A percentile compares a stretch with the other conserved stretches of the same genome.
Evolutionary conservation across 2,888 invertebrate genomes (phyloP).

Genomic region (Saturnia pavonia): DNA sequence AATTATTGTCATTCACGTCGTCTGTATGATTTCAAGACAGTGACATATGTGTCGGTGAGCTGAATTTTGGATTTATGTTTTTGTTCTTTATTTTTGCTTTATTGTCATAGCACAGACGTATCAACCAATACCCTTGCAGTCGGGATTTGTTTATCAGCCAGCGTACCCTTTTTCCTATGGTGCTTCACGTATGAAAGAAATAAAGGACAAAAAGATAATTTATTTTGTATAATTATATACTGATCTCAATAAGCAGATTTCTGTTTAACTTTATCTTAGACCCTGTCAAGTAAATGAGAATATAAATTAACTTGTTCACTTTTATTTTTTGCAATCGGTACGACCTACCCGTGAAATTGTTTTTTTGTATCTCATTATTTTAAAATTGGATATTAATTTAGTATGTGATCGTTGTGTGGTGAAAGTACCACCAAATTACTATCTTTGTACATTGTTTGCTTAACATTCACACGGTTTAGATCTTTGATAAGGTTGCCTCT

Average conservation of each 20-base stretch:
- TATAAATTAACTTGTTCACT: constrained; percentile 14
- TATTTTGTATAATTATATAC: not conserved
- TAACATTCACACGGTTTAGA: constrained; percentile 51
- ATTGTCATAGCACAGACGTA: too few relatives aligned
- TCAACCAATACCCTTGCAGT: too few relatives aligned
- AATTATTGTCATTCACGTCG: too few relatives aligned
- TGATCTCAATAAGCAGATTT: not conserved
- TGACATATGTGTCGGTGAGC: too few relatives aligned
- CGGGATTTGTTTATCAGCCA: too few relatives aligned
- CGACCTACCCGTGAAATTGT: constrained; percentile 7
- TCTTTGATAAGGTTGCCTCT: constrained; percentile 39
- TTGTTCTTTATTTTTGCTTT: too few relatives aligned
- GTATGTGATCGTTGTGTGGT: constrained; percentile 25
- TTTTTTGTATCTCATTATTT: constrained; percentile 21
- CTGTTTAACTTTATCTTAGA: not conserved
- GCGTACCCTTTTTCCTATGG: too few relatives aligned
- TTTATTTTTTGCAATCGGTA: constrained; percentile 5
- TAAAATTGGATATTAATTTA: constrained; percentile 23
- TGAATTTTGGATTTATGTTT: too few relatives aligned
- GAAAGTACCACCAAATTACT: constrained; percentile 44
- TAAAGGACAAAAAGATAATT: too few relatives aligned
- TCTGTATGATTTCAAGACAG: too few relatives aligned
- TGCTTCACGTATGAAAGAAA: too few relatives aligned
- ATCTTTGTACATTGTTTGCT: constrained; percentile 48
- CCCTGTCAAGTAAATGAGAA: not conserved